Conservation (phyloP, 92 coral and sea anemone genomes). For the Nematostella vectensis region DNA sequence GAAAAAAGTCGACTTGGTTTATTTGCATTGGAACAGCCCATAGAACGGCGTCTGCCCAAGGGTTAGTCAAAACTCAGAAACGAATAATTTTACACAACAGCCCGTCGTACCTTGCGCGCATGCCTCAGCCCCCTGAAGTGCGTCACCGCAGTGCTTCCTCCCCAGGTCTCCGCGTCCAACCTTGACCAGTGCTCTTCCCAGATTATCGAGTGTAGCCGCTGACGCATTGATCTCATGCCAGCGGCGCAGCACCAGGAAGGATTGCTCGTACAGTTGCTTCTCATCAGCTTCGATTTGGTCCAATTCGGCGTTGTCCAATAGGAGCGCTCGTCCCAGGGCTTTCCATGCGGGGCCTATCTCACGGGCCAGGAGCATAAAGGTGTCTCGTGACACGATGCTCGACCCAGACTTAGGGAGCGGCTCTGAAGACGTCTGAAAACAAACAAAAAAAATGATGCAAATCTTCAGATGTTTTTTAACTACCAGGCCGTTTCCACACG, state of each 20-base stretch:
- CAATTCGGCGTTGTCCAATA: slow-evolving; percentile 25
- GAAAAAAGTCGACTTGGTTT: too few relatives aligned
- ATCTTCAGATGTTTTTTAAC: too few relatives aligned
- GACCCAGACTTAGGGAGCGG: too few relatives aligned
- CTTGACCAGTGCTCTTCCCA: slow-evolving; percentile 9
- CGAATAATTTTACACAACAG: too few relatives aligned
- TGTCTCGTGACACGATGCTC: slow-evolving; percentile 20
- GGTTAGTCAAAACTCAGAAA: too few relatives aligned
- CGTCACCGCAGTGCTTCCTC: slow-evolving; percentile 15
- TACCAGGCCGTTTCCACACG: too few relatives aligned
- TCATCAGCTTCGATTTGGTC: slow-evolving; percentile 46
- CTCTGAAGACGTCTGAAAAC: too few relatives aligned
- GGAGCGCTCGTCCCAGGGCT: slow-evolving; percentile 27
- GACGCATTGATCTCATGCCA: slow-evolving; percentile 33
- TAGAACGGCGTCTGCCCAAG: too few relatives aligned
- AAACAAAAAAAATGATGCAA: too few relatives aligned
- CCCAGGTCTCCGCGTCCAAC: slow-evolving; percentile 19
- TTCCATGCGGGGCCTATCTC: slow-evolving; percentile 38
- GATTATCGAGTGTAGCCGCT: slow-evolving; percentile 18
- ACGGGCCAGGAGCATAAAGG: slow-evolving; percentile 21
- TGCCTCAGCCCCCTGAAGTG: too few relatives aligned
- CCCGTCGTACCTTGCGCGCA: too few relatives aligned
- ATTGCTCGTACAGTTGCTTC: slow-evolving; percentile 25
- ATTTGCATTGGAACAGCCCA: too few relatives aligned
- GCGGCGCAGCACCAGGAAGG: slow-evolving; percentile 21